Evolutionary conservation across 1,140 invertebrate genomes (phyloP).

Genomic region (Pemphigus obesinymphae): DNA sequence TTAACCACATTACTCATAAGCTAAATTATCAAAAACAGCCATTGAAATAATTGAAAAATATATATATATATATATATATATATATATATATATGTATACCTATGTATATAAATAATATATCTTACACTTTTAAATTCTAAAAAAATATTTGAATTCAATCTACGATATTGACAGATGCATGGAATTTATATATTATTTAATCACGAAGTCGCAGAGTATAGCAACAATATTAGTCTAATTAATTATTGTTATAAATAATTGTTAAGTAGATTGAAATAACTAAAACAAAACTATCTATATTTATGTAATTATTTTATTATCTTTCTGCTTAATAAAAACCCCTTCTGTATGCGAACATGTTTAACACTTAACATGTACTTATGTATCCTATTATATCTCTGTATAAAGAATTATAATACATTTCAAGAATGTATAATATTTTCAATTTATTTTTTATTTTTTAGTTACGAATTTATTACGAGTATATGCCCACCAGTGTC

Average conservation of each 20-base stretch:
- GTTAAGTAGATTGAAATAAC: not conserved
- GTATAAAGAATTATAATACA: not conserved
- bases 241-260: not conserved
- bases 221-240: too few relatives aligned
- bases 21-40: too few relatives aligned
- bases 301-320: not conserved
- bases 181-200: not conserved
- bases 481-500: constrained; percentile 15
- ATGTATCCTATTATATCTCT: not conserved
- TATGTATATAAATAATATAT: too few relatives aligned
- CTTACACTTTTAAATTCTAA: too few relatives aligned
- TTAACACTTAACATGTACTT: not conserved
- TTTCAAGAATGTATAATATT: not conserved
- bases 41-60: too few relatives aligned
- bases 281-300: not conserved
- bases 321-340: not conserved
- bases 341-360: not conserved
- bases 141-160: too few relatives aligned
- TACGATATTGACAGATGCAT: not conserved
- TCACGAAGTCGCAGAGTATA: not conserved
- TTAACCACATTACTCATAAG: too few relatives aligned
- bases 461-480: too few relatives aligned
- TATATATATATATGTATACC: too few relatives aligned
- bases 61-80: too few relatives aligned
- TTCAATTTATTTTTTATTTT: constrained; percentile 12